Evolutionary conservation across 2,888 invertebrate species (phyloP).

Genomic region (Polydrusus tereticollis): DNA sequence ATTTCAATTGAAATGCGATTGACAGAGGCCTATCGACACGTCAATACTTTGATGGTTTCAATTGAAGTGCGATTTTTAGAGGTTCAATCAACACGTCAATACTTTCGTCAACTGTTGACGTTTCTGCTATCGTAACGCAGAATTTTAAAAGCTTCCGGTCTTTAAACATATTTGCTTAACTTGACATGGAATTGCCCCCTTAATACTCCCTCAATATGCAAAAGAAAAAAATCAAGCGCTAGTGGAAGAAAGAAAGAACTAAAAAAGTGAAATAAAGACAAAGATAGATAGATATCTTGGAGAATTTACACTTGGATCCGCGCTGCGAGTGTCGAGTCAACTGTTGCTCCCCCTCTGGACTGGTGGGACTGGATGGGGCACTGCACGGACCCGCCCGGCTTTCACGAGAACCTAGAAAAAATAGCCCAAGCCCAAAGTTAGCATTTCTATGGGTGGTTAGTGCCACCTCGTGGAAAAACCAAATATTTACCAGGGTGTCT

Average conservation of each 20-base stretch:
- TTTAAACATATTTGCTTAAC: not conserved
- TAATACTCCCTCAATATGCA: conserved; percentile 17
- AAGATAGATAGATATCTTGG: conserved; percentile 33
- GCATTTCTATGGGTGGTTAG: conserved; percentile 19
- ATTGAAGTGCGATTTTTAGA: no score
- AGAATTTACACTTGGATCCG: conserved; percentile 82
- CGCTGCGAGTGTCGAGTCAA: conserved; percentile 84
- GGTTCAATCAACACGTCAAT: no score
- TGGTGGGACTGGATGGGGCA: conserved; percentile 81
- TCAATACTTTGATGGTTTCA: no score
- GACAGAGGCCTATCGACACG: no score
- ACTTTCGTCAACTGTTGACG: no score
- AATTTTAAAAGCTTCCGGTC: no score
- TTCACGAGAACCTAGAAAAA: conserved; percentile 71
- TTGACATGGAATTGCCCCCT: not conserved
- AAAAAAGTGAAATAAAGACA: conserved; percentile 8
- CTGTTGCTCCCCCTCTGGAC: conserved; percentile 71
- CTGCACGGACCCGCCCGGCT: conserved; percentile 67
- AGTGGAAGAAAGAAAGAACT: conserved; percentile 34
- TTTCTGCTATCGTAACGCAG: no score
- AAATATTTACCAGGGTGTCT: conserved; percentile 66
- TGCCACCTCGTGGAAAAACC: conserved; percentile 21
- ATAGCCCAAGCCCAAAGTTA: conserved; percentile 68
- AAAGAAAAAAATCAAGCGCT: conserved; percentile 47
- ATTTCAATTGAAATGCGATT: no score